Evolutionary conservation across 1,140 invertebrate species (phyloP).

Genomic region (Ruditapes philippinarum): DNA sequence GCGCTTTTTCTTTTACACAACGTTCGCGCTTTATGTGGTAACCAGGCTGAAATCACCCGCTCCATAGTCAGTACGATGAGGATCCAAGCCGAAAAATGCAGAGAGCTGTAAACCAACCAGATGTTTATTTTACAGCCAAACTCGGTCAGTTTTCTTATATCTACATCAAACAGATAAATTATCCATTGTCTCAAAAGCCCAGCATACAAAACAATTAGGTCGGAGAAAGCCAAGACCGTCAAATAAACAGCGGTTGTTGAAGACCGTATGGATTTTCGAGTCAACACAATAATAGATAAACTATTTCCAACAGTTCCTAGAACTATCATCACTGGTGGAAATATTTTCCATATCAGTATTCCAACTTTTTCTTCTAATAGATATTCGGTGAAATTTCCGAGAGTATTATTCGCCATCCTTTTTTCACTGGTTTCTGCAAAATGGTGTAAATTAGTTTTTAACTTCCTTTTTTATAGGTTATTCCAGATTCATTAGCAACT

Average conservation of each 20-base stretch:
- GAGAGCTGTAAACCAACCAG: conserved; percentile 64
- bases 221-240: conserved; percentile 63
- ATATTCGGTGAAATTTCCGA: too few relatives aligned
- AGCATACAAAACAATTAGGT: conserved; percentile 65
- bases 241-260: conserved; percentile 66
- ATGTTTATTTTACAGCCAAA: conserved; percentile 67
- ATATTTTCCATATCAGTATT: not conserved
- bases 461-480: too few relatives aligned
- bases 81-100: conserved; percentile 72
- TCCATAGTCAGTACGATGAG: conserved; percentile 74
- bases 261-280: not conserved
- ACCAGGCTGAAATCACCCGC: conserved; percentile 68
- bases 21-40: conserved; percentile 63
- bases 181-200: conserved; percentile 73
- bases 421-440: too few relatives aligned
- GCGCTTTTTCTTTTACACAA: too few relatives aligned
- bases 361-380: not conserved
- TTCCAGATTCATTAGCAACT: too few relatives aligned
- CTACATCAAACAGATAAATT: conserved; percentile 47
- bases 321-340: conserved; percentile 64
- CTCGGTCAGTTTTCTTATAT: conserved; percentile 51
- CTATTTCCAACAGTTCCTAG: conserved; percentile 70
- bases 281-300: conserved; percentile 59
- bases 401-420: too few relatives aligned
- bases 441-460: too few relatives aligned